Percentiles rank a stretch among this genome's conserved stretches.
Evolutionary conservation across 2,797 vertebrate species (phyloP).

Genomic region (Eutrigla gurnardus): DNA sequence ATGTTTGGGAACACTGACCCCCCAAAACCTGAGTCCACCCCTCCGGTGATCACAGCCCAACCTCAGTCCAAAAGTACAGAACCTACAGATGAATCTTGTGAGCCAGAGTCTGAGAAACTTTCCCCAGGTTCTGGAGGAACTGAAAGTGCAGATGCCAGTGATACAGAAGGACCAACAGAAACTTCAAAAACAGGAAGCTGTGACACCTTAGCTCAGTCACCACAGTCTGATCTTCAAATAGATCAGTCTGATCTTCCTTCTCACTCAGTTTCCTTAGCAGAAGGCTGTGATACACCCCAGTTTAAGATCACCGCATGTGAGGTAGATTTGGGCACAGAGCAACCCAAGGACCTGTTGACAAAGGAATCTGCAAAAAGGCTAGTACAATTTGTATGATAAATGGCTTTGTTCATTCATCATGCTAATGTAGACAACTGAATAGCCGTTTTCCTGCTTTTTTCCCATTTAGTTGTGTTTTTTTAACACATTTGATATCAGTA

Average conservation of each 20-base stretch:
- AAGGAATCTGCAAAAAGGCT: conserved; percentile 89
- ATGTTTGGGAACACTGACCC: conserved; percentile 80
- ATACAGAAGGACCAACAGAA: conserved; percentile 74
- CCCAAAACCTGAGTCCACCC: conserved; percentile 61
- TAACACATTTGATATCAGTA: neutral
- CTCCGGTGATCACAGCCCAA: conserved; percentile 64
- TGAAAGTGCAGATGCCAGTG: conserved; percentile 77
- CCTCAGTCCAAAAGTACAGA: conserved; percentile 66
- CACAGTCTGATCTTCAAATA: conserved; percentile 46
- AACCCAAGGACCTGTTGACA: conserved; percentile 68
- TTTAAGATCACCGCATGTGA: conserved; percentile 43
- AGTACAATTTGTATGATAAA: conserved; percentile 90
- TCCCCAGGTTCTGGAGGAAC: conserved; percentile 76
- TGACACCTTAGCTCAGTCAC: conserved; percentile 65
- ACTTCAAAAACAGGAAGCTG: conserved; percentile 76
- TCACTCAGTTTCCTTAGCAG: conserved; percentile 51
- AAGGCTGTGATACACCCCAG: conserved; percentile 58
- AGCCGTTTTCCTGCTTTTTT: conserved; percentile 5
- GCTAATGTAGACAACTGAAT: conserved; percentile 48
- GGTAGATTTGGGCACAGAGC: conserved; percentile 57
- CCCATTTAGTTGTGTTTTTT: conserved; percentile 10
- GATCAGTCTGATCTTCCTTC: conserved; percentile 55
- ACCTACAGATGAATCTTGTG: conserved; percentile 40
- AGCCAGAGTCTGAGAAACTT: conserved; percentile 66
- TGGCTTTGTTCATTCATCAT: conserved; percentile 88